A percentile compares a stretch with the other conserved stretches of the same genome.
Conservation (phyloP, 2,113 vertebrate genomes). For the Calyptomena viridis region DNA sequence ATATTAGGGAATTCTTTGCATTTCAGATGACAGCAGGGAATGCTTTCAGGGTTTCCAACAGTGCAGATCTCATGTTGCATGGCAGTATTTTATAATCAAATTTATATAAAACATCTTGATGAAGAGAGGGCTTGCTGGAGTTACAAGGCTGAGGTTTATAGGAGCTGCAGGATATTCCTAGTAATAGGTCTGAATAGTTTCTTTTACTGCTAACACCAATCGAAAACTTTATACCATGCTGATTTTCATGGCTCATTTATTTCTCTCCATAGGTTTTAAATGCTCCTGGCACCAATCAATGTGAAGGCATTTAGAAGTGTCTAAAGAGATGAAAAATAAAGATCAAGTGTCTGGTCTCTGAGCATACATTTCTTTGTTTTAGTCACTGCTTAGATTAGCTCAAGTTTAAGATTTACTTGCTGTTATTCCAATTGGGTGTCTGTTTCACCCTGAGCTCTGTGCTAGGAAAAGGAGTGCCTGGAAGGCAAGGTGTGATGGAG, state of each 20-base stretch:
- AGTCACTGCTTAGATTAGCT: not conserved
- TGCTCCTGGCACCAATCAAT: not conserved
- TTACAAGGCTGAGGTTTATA: not conserved
- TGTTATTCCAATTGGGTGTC: not conserved
- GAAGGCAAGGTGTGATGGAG: not conserved
- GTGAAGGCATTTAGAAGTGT: not conserved
- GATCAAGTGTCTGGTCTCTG: not conserved
- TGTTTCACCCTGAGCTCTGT: not conserved
- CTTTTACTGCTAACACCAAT: not conserved
- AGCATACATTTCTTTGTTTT: not conserved
- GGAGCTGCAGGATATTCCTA: not conserved
- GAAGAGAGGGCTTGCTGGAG: not conserved
- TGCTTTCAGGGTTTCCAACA: not conserved
- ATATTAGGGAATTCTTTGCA: constrained; percentile 36
- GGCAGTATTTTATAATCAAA: not conserved
- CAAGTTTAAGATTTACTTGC: not conserved
- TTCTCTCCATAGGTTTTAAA: not conserved
- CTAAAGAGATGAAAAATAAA: not conserved
- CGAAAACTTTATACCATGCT: not conserved
- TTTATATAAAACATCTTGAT: not conserved
- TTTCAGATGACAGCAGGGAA: constrained; percentile 20
- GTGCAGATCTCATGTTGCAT: fast-evolving
- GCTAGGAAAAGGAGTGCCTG: not conserved
- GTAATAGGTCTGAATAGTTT: not conserved
- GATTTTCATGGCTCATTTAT: not conserved